Percentiles rank a stretch among this genome's conserved stretches.
phyloP scores from a whole-genome alignment of 1,140 invertebrate species.

The Aphis gossypii region DNA sequence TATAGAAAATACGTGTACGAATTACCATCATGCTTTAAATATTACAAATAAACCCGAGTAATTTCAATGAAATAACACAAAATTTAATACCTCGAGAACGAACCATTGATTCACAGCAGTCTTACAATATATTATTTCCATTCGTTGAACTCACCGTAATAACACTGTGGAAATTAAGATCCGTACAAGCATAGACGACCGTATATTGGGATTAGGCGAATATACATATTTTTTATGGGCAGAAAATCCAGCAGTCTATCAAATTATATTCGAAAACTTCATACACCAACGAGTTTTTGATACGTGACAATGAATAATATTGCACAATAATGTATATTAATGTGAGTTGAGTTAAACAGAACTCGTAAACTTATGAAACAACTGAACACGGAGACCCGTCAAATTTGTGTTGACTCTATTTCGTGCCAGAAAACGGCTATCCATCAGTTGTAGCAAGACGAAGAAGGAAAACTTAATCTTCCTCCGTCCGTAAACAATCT shows the following conservation, averaged over 20 bases:
- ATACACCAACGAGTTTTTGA: neutral
- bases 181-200: neutral
- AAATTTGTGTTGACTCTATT: neutral
- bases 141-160: neutral
- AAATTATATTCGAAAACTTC: slow-evolving; percentile 8
- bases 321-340: neutral
- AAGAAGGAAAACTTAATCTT: neutral
- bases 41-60: neutral
- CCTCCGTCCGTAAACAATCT: neutral
- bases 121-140: neutral
- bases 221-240: neutral
- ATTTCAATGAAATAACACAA: neutral
- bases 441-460: neutral
- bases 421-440: neutral
- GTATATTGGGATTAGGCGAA: neutral
- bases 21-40: neutral
- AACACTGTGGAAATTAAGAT: neutral
- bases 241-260: neutral
- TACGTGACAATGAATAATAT: neutral
- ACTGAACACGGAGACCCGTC: neutral
- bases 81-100: neutral
- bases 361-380: slow-evolving; percentile 11
- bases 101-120: neutral
- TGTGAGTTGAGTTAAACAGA: neutral
- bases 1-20: neutral